phyloP scores from a whole-genome alignment of 2,797 vertebrate species.

The Mormyrops attenuatus region DNA sequence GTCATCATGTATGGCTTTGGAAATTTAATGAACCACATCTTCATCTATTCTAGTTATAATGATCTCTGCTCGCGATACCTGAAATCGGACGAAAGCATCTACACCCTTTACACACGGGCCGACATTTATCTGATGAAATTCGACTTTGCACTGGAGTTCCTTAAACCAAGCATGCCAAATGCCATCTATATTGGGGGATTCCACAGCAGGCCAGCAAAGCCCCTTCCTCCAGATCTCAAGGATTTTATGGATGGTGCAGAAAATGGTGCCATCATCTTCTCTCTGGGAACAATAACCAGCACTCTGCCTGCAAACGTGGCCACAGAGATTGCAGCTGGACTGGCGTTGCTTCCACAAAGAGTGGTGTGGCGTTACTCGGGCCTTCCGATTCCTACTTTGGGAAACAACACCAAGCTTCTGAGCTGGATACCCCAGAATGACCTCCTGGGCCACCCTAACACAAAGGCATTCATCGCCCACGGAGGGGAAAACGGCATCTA shows the following conservation, averaged over 20 bases:
- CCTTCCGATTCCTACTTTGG: neutral
- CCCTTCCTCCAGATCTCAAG: slow-evolving; percentile 24
- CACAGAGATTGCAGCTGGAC: slow-evolving; percentile 20
- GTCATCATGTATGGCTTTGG: slow-evolving; percentile 12
- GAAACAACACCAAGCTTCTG: slow-evolving; percentile 27
- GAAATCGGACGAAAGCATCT: slow-evolving; percentile 12
- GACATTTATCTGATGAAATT: slow-evolving; percentile 23
- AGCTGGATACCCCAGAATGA: slow-evolving; percentile 32
- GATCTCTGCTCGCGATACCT: slow-evolving; percentile 17
- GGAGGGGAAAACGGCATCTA: slow-evolving; percentile 31
- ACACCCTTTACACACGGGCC: slow-evolving; percentile 23
- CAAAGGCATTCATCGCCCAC: slow-evolving; percentile 25
- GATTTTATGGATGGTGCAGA: slow-evolving; percentile 22
- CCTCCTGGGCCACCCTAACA: slow-evolving; percentile 26
- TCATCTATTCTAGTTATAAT: slow-evolving; percentile 21
- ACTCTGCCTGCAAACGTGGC: slow-evolving; percentile 21
- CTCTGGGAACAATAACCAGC: slow-evolving; percentile 13
- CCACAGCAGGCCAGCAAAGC: slow-evolving; percentile 9
- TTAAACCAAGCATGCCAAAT: slow-evolving; percentile 28
- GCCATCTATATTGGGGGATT: slow-evolving; percentile 25
- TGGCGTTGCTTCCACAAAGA: slow-evolving; percentile 26
- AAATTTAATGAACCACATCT: slow-evolving; percentile 6
- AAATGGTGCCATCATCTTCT: slow-evolving; percentile 23
- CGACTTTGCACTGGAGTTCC: slow-evolving; percentile 23
- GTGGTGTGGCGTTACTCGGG: slow-evolving; percentile 26